Evolutionary conservation across 2,797 vertebrate species (phyloP).

Genomic region (Syngnathus rostellatus): DNA sequence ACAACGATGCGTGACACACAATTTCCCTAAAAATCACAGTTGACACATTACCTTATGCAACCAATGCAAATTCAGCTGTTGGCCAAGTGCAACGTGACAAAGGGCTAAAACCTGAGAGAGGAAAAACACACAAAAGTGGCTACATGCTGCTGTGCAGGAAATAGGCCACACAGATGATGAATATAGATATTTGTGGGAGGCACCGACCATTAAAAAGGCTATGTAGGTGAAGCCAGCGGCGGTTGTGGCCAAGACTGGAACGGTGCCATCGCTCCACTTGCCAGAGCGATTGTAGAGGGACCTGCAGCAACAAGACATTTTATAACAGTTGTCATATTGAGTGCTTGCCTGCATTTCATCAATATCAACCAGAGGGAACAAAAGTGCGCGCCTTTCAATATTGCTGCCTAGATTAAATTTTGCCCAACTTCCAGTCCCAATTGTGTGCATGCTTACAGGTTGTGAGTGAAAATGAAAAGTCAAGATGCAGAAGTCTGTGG

Average conservation of each 20-base stretch:
- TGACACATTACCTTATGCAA: constrained; percentile 69
- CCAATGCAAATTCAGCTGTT: constrained; percentile 78
- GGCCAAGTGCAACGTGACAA: constrained; percentile 71
- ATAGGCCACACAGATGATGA: not conserved
- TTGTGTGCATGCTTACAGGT: not conserved
- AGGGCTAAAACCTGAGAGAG: constrained; percentile 70
- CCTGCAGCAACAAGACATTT: constrained; percentile 62
- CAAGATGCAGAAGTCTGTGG: not conserved
- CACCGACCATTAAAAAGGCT: constrained; percentile 78
- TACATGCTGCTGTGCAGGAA: not conserved
- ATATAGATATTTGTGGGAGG: constrained; percentile 2
- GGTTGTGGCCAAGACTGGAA: constrained; percentile 85
- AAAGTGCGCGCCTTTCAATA: not conserved
- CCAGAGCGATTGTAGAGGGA: constrained; percentile 89
- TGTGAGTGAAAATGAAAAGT: not conserved
- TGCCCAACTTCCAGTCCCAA: not conserved
- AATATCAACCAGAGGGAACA: not conserved
- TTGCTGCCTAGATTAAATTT: constrained; percentile 5
- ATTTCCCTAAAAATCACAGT: not conserved
- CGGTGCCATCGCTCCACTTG: constrained; percentile 93
- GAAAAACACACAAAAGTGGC: constrained; percentile 1
- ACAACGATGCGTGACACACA: not conserved
- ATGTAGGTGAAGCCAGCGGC: constrained; percentile 89
- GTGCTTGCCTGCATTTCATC: not conserved
- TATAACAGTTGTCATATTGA: constrained; percentile 4